These are phyloP conservation scores for Babyrousa celebensis DNA, from an alignment of 2,797 vertebrate species.

Conservation along the genomic window DNA sequence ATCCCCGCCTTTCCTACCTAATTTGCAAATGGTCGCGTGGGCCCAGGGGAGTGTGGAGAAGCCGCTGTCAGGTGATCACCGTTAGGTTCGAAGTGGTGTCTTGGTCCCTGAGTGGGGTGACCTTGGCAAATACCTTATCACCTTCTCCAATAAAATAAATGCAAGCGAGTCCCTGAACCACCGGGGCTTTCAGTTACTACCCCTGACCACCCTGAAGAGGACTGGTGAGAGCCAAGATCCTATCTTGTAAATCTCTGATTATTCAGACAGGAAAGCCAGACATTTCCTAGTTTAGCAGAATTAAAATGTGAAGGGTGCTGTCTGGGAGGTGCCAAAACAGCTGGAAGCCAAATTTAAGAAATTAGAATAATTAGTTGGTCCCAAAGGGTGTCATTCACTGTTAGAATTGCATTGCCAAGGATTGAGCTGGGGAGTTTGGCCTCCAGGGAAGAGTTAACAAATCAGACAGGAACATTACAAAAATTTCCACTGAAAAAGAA, in stretches of 20 bases:
- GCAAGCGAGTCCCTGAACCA: background rate
- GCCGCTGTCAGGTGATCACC: background rate
- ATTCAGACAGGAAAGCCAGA: background rate
- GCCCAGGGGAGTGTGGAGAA: background rate
- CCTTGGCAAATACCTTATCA: background rate
- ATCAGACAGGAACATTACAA: background rate
- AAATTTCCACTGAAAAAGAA: constrained; percentile 47
- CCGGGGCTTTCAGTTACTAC: background rate
- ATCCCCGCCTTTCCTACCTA: background rate
- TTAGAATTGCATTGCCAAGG: background rate
- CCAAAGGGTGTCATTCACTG: background rate
- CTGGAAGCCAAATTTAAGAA: constrained; percentile 44
- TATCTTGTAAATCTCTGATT: background rate
- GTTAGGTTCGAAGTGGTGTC: background rate
- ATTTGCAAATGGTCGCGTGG: background rate
- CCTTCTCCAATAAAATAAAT: background rate
- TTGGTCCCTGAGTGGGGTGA: background rate
- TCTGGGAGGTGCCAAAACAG: constrained; percentile 22
- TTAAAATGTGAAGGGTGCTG: background rate
- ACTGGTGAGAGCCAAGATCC: background rate
- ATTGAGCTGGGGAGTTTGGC: background rate
- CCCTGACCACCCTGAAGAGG: background rate
- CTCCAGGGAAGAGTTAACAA: constrained; percentile 55
- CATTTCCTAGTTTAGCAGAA: background rate
- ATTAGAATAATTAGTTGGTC: background rate